Evolutionary conservation across 2,113 vertebrate species (phyloP).

Genomic region (Pycnonotus jocosus): DNA sequence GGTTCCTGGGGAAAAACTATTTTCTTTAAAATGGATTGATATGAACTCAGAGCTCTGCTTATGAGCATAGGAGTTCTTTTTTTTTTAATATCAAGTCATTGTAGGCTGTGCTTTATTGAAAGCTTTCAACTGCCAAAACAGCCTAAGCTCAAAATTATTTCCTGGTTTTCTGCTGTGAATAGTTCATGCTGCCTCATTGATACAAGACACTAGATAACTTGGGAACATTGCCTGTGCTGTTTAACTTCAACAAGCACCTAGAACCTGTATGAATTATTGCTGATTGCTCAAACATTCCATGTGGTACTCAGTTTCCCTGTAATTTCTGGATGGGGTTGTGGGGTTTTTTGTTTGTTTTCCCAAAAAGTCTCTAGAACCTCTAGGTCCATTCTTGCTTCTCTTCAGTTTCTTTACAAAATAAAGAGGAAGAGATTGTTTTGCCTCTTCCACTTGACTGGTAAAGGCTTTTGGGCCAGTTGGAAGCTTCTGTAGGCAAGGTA

Average conservation of each 20-base stretch:
- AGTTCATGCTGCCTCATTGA: neutral
- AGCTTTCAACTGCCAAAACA: neutral
- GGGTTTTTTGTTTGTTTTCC: neutral
- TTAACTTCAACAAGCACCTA: neutral
- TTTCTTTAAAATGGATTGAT: neutral
- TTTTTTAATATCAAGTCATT: neutral
- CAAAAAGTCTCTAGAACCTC: neutral
- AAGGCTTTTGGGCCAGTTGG: neutral
- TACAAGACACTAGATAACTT: neutral
- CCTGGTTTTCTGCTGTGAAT: neutral
- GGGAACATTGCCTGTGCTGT: neutral
- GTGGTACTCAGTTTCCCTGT: neutral
- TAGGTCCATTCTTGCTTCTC: neutral
- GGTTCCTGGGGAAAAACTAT: neutral
- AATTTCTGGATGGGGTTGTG: neutral
- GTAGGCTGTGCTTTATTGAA: neutral
- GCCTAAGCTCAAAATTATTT: neutral
- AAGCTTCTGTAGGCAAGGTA: neutral
- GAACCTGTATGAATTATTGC: neutral
- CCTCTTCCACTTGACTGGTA: neutral
- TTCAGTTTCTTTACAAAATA: neutral
- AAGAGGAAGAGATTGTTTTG: neutral
- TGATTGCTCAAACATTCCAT: neutral
- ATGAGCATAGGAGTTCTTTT: neutral
- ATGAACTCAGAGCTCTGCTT: neutral